phyloP scores from a whole-genome alignment of 2,113 vertebrate genomes.

The Cephalopterus ornatus region DNA sequence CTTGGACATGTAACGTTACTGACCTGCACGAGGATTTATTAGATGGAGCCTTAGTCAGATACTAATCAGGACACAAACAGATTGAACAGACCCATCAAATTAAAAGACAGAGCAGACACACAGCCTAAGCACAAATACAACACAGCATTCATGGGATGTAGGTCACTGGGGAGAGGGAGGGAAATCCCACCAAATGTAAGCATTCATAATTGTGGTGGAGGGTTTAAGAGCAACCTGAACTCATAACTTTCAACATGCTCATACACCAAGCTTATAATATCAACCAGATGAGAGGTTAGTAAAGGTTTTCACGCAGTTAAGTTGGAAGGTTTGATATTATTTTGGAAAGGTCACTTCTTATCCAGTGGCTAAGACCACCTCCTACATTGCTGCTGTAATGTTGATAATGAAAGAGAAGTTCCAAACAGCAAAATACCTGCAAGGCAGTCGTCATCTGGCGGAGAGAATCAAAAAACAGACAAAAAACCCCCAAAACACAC shows the following conservation, averaged over 20 bases:
- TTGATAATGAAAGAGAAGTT: background rate
- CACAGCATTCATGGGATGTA: slow-evolving; percentile 46
- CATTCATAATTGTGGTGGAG: background rate
- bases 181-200: background rate
- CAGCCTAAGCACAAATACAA: background rate
- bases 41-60: background rate
- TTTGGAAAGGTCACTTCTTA: background rate
- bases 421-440: background rate
- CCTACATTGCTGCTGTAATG: fast-evolving
- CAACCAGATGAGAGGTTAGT: background rate
- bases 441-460: background rate
- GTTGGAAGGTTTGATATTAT: background rate
- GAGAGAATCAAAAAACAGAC: background rate
- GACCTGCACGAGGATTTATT: background rate
- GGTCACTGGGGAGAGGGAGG: background rate
- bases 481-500: background rate
- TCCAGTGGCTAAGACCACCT: background rate
- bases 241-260: background rate
- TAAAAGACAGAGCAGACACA: background rate
- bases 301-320: background rate
- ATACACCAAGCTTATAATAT: background rate
- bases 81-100: background rate
- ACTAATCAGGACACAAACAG: background rate
- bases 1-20: background rate
- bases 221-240: background rate